Base-by-base conservation (phyloP, 2,113 vertebrate genomes). In the Brienomyrus brachyistius region DNA sequence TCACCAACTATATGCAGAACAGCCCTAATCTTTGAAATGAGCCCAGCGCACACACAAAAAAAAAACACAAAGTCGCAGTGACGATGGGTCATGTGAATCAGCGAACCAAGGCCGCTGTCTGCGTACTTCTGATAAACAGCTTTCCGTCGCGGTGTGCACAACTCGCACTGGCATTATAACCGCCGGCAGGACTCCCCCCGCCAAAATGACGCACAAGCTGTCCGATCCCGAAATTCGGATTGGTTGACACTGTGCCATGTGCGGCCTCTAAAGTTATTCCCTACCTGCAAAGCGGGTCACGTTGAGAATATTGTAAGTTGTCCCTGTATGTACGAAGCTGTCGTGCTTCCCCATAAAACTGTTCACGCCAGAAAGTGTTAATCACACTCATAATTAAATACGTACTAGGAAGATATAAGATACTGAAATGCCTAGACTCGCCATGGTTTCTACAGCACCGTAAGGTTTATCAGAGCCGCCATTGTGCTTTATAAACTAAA, bases 381-480 rank as follows among this genome's bases (percentile, higher is more conserved):
- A 82, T 10, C 27, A 43, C 11, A n/a, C 54, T n/a, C 43, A 85
- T 43, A 89, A 54, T 84, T 50, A 59, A 10, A 85, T 23, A 17
- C 13, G 43, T 31, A 9, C 43, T 13, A 59, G 54, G 31, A 51
- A 59, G 2, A 31, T 1, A 89, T 45, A 85, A 45, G 19, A 2
- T 80, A 19, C 51, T 59, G 54, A 40, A 27, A 62, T 84, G 43
- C 80, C 59, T 82, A 51, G 35, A 27, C 19, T n/a, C 1, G 11
- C 54, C 35, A 1, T 59, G 51, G 40, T 15, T 83, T 45, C 50
- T 89, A 13, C 27, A n/a, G 21, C 56, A 35, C 54, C 13, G 27
- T 62, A 59, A 88, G 23, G 19, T 48, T 89, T n/a, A 86, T 90
- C 54, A 90, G 86, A 87, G 91, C 93, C 93, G 92, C 91, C 90